Evolutionary conservation across 2,113 vertebrate genomes (phyloP).

Genomic region (Tetrao urogallus): DNA sequence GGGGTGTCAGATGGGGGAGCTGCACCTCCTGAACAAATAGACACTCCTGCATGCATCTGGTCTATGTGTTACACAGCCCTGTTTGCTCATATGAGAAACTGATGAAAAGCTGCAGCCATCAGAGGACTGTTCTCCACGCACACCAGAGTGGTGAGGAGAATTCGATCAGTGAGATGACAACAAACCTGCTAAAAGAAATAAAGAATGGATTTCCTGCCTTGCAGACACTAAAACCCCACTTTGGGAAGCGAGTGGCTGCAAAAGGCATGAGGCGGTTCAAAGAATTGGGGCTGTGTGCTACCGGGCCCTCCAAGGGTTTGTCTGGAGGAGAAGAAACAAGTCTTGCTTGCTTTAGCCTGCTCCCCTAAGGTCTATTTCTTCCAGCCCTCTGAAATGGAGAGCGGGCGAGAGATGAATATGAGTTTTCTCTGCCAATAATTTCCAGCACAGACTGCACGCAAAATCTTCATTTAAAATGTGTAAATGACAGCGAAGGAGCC

Average conservation of each 20-base stretch:
- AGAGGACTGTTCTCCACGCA: not conserved
- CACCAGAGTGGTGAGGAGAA: not conserved
- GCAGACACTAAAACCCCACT: slow-evolving; percentile 17
- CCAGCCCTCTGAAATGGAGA: slow-evolving; percentile 41
- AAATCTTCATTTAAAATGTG: slow-evolving; percentile 69
- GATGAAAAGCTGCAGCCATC: slow-evolving; percentile 69
- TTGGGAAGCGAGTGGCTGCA: slow-evolving; percentile 35
- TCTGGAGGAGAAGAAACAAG: slow-evolving; percentile 49
- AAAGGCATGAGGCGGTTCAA: slow-evolving; percentile 47
- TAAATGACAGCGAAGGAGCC: slow-evolving; percentile 58
- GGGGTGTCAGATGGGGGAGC: rapidly evolving
- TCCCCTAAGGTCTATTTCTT: slow-evolving; percentile 62
- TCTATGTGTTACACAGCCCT: not conserved
- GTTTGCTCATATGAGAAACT: slow-evolving; percentile 34
- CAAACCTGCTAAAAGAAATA: slow-evolving; percentile 67
- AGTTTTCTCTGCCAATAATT: slow-evolving; percentile 57
- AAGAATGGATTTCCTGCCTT: slow-evolving; percentile 66
- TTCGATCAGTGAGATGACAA: slow-evolving; percentile 61
- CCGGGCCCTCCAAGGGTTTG: slow-evolving; percentile 44
- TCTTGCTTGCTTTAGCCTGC: slow-evolving; percentile 2
- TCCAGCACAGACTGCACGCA: slow-evolving; percentile 63
- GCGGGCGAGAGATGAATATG: slow-evolving; percentile 18
- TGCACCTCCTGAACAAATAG: not conserved
- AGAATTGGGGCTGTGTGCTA: slow-evolving; percentile 55
- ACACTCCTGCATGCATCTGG: rapidly evolving